Conservation (phyloP, 1,140 invertebrate species). For the Drosophila lacteicornis region DNA sequence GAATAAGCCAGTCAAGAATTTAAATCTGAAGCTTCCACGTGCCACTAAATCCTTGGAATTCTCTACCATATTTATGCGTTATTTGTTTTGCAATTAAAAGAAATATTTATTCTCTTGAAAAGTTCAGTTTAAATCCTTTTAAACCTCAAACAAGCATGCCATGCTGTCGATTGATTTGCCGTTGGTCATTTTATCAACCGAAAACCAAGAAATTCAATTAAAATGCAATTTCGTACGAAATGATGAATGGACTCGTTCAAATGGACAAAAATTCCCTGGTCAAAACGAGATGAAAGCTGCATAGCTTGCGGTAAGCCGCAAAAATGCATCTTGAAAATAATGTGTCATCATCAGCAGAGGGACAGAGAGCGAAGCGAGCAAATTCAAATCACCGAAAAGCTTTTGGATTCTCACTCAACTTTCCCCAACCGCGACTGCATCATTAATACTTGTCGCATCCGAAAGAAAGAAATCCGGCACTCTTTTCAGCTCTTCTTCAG, state of each 20-base stretch:
- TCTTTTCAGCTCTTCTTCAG: conserved; percentile 20
- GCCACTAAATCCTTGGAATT: background rate
- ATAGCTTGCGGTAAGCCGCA: conserved; percentile 14
- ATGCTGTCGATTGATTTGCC: background rate
- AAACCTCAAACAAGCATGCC: background rate
- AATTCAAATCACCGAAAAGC: conserved; percentile 29
- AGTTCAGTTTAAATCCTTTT: conserved; percentile 10
- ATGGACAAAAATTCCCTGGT: conserved; percentile 14
- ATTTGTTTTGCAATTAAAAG: conserved; percentile 17
- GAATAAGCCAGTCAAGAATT: background rate
- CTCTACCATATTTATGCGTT: background rate
- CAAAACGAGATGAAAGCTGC: background rate
- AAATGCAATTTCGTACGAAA: conserved; percentile 32
- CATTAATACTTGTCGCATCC: conserved; percentile 68
- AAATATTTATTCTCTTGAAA: conserved; percentile 20
- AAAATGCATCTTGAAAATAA: conserved; percentile 20
- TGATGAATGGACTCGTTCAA: conserved; percentile 27
- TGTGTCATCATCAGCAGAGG: conserved; percentile 22
- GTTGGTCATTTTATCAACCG: conserved; percentile 16
- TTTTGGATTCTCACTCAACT: conserved; percentile 12
- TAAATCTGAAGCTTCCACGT: background rate
- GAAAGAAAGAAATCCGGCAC: conserved; percentile 32
- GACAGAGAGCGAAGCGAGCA: background rate
- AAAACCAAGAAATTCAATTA: conserved; percentile 30
- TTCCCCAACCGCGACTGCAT: conserved; percentile 14